These are phyloP conservation scores for Chrysochloris asiatica DNA, from an alignment of 2,113 vertebrate species.

Conservation along the genomic window DNA sequence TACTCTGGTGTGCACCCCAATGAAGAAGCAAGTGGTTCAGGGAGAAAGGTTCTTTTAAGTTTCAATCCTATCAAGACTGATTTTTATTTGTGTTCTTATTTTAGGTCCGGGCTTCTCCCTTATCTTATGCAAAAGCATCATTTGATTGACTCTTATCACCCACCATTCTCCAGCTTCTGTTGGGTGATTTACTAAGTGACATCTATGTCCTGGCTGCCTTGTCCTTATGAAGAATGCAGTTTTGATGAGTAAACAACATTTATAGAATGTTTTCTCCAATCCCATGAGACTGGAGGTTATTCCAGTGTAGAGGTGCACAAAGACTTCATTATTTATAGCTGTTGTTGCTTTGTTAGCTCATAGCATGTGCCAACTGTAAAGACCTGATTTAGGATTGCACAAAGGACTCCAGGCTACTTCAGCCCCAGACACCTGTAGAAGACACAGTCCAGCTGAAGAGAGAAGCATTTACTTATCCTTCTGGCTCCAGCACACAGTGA, in stretches of 20 bases:
- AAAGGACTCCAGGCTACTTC: neutral
- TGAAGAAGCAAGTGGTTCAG: neutral
- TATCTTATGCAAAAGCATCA: neutral
- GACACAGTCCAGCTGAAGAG: slow-evolving; percentile 30
- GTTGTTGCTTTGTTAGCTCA: neutral
- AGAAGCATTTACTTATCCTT: slow-evolving; percentile 6
- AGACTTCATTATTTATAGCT: neutral
- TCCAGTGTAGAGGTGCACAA: slow-evolving; percentile 25
- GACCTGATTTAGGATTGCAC: neutral
- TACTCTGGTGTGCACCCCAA: neutral
- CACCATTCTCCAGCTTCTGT: neutral
- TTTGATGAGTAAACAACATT: slow-evolving; percentile 63
- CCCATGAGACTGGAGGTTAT: neutral
- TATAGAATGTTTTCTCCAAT: slow-evolving; percentile 37
- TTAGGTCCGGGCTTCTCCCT: neutral
- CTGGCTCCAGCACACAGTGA: slow-evolving; percentile 35
- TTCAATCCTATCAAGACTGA: neutral
- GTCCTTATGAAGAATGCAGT: slow-evolving; percentile 38
- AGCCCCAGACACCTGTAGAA: slow-evolving; percentile 25
- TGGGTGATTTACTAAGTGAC: slow-evolving; percentile 57
- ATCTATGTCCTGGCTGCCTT: neutral
- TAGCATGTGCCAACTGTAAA: neutral
- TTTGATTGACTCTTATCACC: slow-evolving; percentile 2
- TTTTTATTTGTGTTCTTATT: neutral
- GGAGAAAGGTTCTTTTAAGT: neutral